phyloP scores from a whole-genome alignment of 2,113 vertebrate genomes.

The Pituophis catenifer region DNA sequence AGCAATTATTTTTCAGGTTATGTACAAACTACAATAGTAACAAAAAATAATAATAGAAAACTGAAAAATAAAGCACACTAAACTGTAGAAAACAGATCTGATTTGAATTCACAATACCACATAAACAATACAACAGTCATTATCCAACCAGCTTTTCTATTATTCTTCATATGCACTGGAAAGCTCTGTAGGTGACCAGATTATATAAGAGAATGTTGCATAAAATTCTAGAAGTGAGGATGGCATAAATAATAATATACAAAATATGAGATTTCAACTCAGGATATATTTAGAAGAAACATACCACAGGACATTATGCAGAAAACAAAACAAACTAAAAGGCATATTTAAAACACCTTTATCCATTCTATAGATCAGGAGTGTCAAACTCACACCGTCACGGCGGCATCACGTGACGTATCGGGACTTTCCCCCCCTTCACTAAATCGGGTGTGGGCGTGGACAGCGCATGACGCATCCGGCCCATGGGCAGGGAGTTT shows the following conservation, averaged over 20 bases:
- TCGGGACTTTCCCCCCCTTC: too few relatives aligned
- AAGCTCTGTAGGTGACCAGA: rapidly evolving
- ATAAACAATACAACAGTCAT: neutral
- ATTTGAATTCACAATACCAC: neutral
- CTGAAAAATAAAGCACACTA: slow-evolving; percentile 29
- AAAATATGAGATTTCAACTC: neutral
- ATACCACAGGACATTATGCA: neutral
- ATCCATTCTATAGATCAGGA: neutral
- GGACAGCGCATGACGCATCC: too few relatives aligned
- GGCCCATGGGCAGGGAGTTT: too few relatives aligned
- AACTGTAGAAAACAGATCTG: slow-evolving; percentile 34
- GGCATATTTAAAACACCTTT: rapidly evolving
- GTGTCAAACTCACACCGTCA: too few relatives aligned
- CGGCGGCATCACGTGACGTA: too few relatives aligned
- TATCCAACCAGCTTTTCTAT: neutral
- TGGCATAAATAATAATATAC: slow-evolving; percentile 11
- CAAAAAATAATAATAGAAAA: slow-evolving; percentile 27
- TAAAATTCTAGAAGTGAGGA: neutral
- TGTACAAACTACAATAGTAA: slow-evolving; percentile 63
- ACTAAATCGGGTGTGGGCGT: too few relatives aligned
- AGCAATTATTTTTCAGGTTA: slow-evolving; percentile 43
- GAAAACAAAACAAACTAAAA: slow-evolving; percentile 9
- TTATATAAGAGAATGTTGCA: neutral
- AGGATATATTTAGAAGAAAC: neutral
- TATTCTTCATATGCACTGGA: neutral